Percentiles rank a stretch among this genome's conserved stretches.
Conservation (phyloP, 2,113 vertebrate genomes). For the Chamaea fasciata region DNA sequence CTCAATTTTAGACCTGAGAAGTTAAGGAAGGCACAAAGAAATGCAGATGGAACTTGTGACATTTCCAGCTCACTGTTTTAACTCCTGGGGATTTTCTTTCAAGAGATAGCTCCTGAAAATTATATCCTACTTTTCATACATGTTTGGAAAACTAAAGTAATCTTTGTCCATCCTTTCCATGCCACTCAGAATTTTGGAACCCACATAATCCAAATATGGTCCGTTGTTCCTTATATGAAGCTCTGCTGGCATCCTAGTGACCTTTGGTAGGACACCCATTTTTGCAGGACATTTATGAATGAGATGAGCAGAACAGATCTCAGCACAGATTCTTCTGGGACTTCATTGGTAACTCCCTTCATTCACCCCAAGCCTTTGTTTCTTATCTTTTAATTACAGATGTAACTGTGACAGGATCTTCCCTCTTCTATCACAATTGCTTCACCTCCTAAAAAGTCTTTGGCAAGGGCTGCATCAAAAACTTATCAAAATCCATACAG, state of each 20-base stretch:
- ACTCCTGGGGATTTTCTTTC: neutral
- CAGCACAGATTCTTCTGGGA: neutral
- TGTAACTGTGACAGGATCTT: neutral
- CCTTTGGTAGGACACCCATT: neutral
- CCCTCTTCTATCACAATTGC: neutral
- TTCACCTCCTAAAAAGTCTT: neutral
- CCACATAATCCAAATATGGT: neutral
- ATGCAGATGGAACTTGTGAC: neutral
- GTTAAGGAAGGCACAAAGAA: neutral
- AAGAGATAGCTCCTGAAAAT: neutral
- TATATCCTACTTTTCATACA: neutral
- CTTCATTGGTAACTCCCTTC: neutral
- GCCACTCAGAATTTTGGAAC: neutral
- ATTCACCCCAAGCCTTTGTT: neutral
- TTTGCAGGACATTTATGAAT: neutral
- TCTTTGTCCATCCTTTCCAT: neutral
- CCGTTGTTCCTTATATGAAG: neutral
- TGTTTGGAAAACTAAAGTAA: neutral
- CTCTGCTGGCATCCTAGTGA: neutral
- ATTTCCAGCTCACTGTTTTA: neutral
- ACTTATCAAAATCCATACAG: neutral
- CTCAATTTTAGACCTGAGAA: neutral
- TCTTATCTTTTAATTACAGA: neutral
- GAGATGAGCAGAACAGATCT: neutral
- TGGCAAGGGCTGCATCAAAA: neutral